Conservation (phyloP, 2,888 invertebrate genomes). For the Petrolisthes manimaculis region DNA sequence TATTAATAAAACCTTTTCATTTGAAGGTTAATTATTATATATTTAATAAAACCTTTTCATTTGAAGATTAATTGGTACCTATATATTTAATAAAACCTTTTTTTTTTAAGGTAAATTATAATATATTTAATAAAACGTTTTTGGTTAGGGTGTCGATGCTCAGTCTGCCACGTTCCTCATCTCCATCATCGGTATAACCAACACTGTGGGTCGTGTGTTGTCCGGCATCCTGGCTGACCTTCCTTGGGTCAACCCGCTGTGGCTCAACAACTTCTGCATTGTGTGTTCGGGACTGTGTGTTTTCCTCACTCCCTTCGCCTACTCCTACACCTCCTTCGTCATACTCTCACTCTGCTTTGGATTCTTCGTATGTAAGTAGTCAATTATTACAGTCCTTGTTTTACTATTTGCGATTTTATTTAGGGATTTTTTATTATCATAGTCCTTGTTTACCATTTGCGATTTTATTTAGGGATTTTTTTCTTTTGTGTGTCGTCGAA, state of each 20-base stretch:
- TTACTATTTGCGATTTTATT: background rate
- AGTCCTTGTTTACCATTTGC: no score
- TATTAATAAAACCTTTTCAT: no score
- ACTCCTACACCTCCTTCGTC: constrained; percentile 81
- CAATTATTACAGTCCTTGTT: background rate
- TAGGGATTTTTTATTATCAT: no score
- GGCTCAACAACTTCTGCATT: constrained; percentile 93
- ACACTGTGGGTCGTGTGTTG: constrained; percentile 90
- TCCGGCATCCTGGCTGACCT: constrained; percentile 86
- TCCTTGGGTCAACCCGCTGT: constrained; percentile 87
- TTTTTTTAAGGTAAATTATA: no score
- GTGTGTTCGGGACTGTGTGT: constrained; percentile 90
- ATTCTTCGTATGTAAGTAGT: constrained; percentile 87
- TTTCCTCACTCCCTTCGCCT: constrained; percentile 85
- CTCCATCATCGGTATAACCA: constrained; percentile 91
- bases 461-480: no score
- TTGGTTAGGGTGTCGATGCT: constrained; percentile 77
- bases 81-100: no score
- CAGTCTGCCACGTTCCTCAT: constrained; percentile 81
- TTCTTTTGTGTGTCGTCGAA: no score
- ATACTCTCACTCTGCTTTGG: constrained; percentile 90
- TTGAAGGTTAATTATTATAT: background rate
- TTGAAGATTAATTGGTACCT: background rate
- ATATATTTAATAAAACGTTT: no score
- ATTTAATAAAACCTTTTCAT: background rate